Conservation (phyloP, 2,113 vertebrate genomes). For the Vidua chalybeata region DNA sequence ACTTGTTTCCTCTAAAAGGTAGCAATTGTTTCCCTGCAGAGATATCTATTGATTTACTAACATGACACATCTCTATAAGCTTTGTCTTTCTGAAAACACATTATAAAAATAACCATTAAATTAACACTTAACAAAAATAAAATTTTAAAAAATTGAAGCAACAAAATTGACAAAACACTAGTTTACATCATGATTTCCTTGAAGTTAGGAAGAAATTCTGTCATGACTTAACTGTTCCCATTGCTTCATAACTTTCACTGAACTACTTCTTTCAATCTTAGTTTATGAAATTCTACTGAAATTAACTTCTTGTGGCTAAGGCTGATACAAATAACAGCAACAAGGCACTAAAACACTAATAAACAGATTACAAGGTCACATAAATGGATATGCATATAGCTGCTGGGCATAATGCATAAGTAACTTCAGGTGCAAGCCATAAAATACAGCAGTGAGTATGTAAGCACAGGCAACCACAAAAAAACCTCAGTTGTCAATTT, state of each 20-base stretch:
- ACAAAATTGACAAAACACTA: background rate
- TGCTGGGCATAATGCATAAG: constrained; percentile 62
- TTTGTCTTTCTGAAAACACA: background rate
- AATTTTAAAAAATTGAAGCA: rapidly evolving
- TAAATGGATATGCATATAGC: constrained; percentile 64
- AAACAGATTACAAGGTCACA: constrained; percentile 70
- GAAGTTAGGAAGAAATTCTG: background rate
- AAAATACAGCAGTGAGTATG: constrained; percentile 40
- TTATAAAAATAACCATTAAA: background rate
- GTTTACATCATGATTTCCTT: background rate
- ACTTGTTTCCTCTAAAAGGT: background rate
- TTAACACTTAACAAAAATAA: background rate
- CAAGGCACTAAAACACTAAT: constrained; percentile 60
- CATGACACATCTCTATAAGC: background rate
- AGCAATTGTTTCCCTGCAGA: background rate
- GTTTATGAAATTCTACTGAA: constrained; percentile 76
- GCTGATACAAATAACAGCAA: constrained; percentile 78
- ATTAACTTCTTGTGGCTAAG: constrained; percentile 70
- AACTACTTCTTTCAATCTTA: constrained; percentile 73
- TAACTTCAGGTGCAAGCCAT: constrained; percentile 71
- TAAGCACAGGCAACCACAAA: constrained; percentile 27
- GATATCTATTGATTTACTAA: background rate
- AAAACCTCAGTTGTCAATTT: constrained; percentile 4
- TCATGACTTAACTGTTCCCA: background rate
- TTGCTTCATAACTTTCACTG: background rate